phyloP scores from a whole-genome alignment of 2,888 invertebrate species.

The Hemistola chrysoprasaria region DNA sequence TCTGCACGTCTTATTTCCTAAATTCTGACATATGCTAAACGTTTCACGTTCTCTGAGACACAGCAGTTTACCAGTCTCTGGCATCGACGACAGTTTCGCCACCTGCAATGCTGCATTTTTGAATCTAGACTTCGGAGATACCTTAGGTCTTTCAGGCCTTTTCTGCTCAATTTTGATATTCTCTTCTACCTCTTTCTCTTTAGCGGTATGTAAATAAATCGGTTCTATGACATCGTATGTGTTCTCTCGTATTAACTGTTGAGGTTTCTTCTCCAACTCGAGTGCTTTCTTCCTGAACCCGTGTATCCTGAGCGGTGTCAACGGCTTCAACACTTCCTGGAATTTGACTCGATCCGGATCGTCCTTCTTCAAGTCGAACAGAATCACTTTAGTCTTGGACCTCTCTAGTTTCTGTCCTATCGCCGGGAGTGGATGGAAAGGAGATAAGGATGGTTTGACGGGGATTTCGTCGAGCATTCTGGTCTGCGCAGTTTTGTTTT shows the following conservation, averaged over 20 bases:
- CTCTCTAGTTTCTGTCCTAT: conserved; percentile 65
- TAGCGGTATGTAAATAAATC: conserved; percentile 52
- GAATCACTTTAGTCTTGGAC: conserved; percentile 64
- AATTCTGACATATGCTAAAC: conserved; percentile 42
- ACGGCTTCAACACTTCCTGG: conserved; percentile 65
- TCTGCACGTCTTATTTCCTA: conserved; percentile 47
- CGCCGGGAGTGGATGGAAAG: conserved; percentile 74
- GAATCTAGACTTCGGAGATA: conserved; percentile 67
- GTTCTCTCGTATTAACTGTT: conserved; percentile 67
- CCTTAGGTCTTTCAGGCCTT: conserved; percentile 28
- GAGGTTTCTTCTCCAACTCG: conserved; percentile 51
- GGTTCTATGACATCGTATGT: conserved; percentile 75
- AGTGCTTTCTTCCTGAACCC: conserved; percentile 53
- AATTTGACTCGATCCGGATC: conserved; percentile 46
- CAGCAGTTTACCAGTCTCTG: conserved; percentile 68
- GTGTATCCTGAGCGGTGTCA: conserved; percentile 64
- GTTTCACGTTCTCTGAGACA: conserved; percentile 66
- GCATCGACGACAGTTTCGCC: conserved; percentile 60
- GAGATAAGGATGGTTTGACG: conserved; percentile 62
- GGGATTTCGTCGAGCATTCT: conserved; percentile 70
- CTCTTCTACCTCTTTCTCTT: conserved; percentile 36
- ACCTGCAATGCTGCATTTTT: conserved; percentile 70
- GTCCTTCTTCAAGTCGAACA: conserved; percentile 61
- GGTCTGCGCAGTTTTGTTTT: conserved; percentile 63
- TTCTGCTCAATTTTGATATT: conserved; percentile 20